Percentiles rank a stretch among this genome's conserved stretches.
These are phyloP conservation scores for Oedothorax gibbosus DNA, from an alignment of 1,140 invertebrate species.

Conservation along the genomic window DNA sequence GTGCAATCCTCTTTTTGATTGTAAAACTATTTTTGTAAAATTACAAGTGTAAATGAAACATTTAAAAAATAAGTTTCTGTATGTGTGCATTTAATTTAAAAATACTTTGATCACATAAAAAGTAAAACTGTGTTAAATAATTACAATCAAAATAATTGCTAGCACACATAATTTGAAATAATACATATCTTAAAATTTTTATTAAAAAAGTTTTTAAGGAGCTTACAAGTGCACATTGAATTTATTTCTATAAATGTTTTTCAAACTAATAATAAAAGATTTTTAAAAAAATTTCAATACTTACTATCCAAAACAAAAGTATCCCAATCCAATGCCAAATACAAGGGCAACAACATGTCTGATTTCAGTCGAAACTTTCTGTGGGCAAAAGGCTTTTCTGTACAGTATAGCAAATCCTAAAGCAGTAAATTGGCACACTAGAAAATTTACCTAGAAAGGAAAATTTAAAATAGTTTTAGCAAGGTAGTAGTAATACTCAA, in stretches of 20 bases:
- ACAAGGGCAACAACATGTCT: conserved; percentile 81
- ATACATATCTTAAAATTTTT: too few species aligned
- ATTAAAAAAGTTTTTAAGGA: conserved; percentile 38
- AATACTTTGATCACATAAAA: too few species aligned
- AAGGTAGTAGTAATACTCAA: not conserved
- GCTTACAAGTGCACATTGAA: conserved; percentile 34
- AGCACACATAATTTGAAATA: too few species aligned
- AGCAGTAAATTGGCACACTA: conserved; percentile 82
- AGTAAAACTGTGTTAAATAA: too few species aligned
- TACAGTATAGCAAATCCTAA: conserved; percentile 80
- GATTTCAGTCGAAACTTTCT: conserved; percentile 74
- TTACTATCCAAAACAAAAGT: conserved; percentile 90
- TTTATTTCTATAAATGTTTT: conserved; percentile 50
- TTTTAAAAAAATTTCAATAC: conserved; percentile 64
- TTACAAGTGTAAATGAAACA: too few species aligned
- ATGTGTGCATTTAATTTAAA: too few species aligned
- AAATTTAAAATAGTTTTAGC: not conserved
- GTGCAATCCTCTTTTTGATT: too few species aligned
- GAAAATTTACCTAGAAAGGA: conserved; percentile 81
- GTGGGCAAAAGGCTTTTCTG: conserved; percentile 78
- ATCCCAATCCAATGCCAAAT: conserved; percentile 81
- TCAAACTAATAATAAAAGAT: not conserved
- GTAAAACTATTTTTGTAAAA: too few species aligned
- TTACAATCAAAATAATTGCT: too few species aligned
- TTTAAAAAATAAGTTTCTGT: too few species aligned